Evolutionary conservation across 2,888 invertebrate species (phyloP).

Genomic region (Drosophila dives): DNA sequence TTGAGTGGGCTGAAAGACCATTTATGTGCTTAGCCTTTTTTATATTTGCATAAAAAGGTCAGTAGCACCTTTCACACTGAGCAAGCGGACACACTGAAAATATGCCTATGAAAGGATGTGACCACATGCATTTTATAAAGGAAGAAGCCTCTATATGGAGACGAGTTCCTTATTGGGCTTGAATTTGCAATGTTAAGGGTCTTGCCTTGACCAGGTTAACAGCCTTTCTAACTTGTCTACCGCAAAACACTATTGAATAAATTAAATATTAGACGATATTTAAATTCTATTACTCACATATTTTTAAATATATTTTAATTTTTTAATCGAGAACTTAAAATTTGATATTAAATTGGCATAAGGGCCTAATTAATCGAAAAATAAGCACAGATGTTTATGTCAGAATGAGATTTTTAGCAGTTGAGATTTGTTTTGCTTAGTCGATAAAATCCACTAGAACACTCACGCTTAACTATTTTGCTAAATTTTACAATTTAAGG

Average conservation of each 20-base stretch:
- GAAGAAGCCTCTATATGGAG: slow-evolving; percentile 35
- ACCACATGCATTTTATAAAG: slow-evolving; percentile 33
- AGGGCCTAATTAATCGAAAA: not conserved
- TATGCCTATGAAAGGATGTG: slow-evolving; percentile 17
- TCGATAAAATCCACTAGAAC: not conserved
- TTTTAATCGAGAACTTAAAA: not conserved
- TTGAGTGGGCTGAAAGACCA: slow-evolving; percentile 23
- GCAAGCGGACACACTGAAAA: slow-evolving; percentile 19
- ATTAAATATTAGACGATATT: not conserved
- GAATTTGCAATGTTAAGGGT: slow-evolving; percentile 18
- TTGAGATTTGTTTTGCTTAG: not conserved
- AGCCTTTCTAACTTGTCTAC: slow-evolving; percentile 6
- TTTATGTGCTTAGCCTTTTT: slow-evolving; percentile 60
- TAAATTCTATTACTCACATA: not conserved
- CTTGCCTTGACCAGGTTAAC: slow-evolving; percentile 31
- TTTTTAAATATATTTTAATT: not conserved
- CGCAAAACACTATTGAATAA: not conserved
- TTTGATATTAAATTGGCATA: not conserved
- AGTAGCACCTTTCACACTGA: slow-evolving; percentile 73
- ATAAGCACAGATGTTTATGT: not conserved
- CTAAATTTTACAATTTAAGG: not conserved
- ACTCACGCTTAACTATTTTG: not conserved
- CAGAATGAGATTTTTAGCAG: not conserved
- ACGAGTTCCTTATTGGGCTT: slow-evolving; percentile 30
- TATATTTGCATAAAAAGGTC: slow-evolving; percentile 84